Evolutionary conservation across 2,113 vertebrate genomes (phyloP).

Genomic region (Caranx melampygus): DNA sequence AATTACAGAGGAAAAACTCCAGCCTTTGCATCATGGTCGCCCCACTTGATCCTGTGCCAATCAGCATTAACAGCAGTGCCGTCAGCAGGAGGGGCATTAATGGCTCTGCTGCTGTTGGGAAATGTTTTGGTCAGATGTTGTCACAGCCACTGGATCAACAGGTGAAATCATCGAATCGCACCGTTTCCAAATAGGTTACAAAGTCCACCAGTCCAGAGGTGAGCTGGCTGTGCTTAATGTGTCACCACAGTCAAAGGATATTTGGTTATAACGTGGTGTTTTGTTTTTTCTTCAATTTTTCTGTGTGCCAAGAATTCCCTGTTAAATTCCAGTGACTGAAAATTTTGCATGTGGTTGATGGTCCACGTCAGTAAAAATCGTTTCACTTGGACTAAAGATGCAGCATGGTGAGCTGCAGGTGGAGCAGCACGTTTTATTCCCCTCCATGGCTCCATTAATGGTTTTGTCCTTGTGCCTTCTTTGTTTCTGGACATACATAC

Average conservation of each 20-base stretch:
- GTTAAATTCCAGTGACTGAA: not conserved
- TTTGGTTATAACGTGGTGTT: too few species aligned
- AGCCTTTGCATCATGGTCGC: not conserved
- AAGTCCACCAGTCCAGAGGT: not conserved
- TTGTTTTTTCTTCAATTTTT: not conserved
- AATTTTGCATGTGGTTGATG: not conserved
- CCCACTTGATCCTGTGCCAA: not conserved
- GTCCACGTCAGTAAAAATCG: not conserved
- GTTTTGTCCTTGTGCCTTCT: not conserved
- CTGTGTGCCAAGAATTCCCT: not conserved
- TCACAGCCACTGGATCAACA: slow-evolving; percentile 18
- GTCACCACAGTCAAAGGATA: not conserved
- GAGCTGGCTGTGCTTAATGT: not conserved
- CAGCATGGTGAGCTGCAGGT: slow-evolving; percentile 21
- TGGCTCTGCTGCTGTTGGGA: slow-evolving; percentile 17
- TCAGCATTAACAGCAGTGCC: not conserved
- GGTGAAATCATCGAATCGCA: not conserved
- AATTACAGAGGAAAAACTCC: not conserved
- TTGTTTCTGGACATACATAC: not conserved
- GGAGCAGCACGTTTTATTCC: slow-evolving; percentile 13
- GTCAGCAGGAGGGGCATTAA: slow-evolving; percentile 27
- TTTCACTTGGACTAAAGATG: not conserved
- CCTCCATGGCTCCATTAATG: slow-evolving; percentile 3
- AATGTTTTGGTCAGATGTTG: slow-evolving; percentile 2
- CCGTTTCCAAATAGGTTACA: not conserved